Percentiles rank a stretch among this genome's conserved stretches.
Conservation (phyloP, 2,797 vertebrate species). For the Scolopax rusticola region DNA sequence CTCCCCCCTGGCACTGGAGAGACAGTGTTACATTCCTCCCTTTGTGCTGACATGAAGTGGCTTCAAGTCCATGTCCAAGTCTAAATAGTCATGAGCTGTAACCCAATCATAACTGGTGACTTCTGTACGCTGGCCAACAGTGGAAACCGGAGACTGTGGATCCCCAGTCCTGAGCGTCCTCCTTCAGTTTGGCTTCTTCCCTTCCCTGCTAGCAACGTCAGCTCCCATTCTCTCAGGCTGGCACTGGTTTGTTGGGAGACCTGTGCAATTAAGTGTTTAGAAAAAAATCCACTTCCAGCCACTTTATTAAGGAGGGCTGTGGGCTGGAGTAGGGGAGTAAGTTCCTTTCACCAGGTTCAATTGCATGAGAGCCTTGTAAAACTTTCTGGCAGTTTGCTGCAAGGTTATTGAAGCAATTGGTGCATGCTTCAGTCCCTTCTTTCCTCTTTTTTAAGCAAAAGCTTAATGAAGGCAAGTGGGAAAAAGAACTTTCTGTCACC, state of each 20-base stretch:
- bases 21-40: slow-evolving; percentile 78
- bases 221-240: neutral
- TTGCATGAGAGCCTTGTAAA: slow-evolving; percentile 44
- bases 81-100: slow-evolving; percentile 67
- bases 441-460: slow-evolving; percentile 6
- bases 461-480: slow-evolving; percentile 32
- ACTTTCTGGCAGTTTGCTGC: slow-evolving; percentile 55
- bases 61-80: slow-evolving; percentile 76
- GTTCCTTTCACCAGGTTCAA: slow-evolving; percentile 45
- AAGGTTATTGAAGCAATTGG: slow-evolving; percentile 47
- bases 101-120: slow-evolving; percentile 65
- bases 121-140: neutral
- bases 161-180: neutral
- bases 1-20: slow-evolving; percentile 65
- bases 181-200: neutral
- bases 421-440: slow-evolving; percentile 39
- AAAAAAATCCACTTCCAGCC: neutral
- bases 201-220: neutral
- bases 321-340: neutral
- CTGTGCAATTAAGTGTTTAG: neutral
- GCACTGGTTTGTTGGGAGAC: neutral
- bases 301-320: slow-evolving; percentile 9
- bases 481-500: slow-evolving; percentile 46
- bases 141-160: slow-evolving; percentile 49
- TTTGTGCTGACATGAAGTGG: slow-evolving; percentile 67